Evolutionary conservation across 2,113 vertebrate genomes (phyloP).

Genomic region (Mungos mungo): DNA sequence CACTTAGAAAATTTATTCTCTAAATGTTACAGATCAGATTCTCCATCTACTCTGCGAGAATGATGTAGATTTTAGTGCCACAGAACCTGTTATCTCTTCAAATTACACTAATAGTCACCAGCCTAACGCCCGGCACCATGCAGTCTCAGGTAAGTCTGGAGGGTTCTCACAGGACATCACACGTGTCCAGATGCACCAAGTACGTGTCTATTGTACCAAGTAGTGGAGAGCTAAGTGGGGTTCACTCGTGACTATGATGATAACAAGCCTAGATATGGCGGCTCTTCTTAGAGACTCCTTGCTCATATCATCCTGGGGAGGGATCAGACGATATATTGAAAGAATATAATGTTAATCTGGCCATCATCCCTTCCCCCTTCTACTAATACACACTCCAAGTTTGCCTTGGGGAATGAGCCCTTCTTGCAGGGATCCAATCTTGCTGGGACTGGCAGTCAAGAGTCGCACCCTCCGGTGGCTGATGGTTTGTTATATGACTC

Average conservation of each 20-base stretch:
- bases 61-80: not conserved
- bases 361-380: not conserved
- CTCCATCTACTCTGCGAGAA: not conserved
- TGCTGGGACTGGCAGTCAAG: not conserved
- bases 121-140: rapidly evolving
- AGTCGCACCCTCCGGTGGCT: not conserved
- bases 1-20: constrained; percentile 25
- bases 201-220: not conserved
- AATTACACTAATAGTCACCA: not conserved
- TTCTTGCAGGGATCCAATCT: not conserved
- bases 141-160: not conserved
- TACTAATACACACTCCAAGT: not conserved
- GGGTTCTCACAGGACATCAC: not conserved
- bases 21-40: not conserved
- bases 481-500: not conserved
- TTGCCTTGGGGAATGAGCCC: not conserved
- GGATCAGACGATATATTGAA: not conserved
- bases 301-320: not conserved
- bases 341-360: not conserved
- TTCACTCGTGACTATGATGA: not conserved
- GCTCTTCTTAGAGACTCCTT: not conserved
- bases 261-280: not conserved
- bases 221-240: not conserved
- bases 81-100: not conserved
- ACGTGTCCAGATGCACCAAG: rapidly evolving